Base-by-base conservation (phyloP, 64 coral and sea anemone species). In the Montipora capricornis region DNA sequence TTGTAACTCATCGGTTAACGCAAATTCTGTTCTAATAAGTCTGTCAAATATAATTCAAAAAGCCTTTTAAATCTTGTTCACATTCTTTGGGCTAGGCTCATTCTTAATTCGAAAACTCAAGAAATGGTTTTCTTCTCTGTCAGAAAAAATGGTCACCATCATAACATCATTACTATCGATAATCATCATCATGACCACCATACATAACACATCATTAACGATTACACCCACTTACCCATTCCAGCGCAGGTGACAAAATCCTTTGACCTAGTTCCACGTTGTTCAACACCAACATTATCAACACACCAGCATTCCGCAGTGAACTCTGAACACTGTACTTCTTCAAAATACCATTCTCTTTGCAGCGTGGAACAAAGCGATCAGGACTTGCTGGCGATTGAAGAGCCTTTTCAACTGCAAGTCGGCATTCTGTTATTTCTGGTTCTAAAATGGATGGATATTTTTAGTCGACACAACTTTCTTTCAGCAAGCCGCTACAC, bases 301-400 rank as follows among this genome's bases (percentile, higher is more conserved):
- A 97, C 96, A 82, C 96, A 97, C 79, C 93, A 97, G 80, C 96
- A 97, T 49, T 95, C 96, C 16, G 89, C 89, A 46, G 82, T 83
- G 6, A 71, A 73, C 60, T 93, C 92, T 20, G 77, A 88, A 82
- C 96, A 97, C 83, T 97, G 96, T 9, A 94, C 89, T 17, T 94
- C 93, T 87, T 97, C 96, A 75, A 77, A 97, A 2, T 78, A 1
- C 96, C 96, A 69, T 95, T 93, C 44, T 82, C 81, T 44, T 87
- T 97, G 29, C 96, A 97, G 2, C 89, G 96, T 44, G 96, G 96
- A 0, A 97, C 93, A 80, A 93, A 93, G 7, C 47, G 57, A 55
- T 87, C 84, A 17, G 24, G 19, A 44, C 70, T 80, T 5, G 59
- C 47, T 11, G 82, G 83, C 16, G 75, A 66, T 17, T 88, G 19